Evolutionary conservation across 2,113 vertebrate species (phyloP).

Genomic region (Panthera tigris): DNA sequence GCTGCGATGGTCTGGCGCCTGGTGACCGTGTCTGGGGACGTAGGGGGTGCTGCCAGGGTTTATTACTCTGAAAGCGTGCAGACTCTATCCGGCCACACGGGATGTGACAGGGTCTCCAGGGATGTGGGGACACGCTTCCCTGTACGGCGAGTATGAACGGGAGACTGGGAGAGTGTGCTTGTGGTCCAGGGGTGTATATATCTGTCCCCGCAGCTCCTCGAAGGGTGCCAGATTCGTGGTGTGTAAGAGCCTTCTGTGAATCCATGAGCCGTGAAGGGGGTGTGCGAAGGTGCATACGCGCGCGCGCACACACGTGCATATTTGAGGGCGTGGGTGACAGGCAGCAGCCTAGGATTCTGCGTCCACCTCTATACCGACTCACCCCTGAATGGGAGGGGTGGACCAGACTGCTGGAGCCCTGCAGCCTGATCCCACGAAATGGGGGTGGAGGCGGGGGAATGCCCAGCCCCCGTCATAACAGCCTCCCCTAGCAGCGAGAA

Average conservation of each 20-base stretch:
- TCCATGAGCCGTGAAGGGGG: neutral
- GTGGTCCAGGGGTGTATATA: rapidly evolving
- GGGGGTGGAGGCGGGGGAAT: too few relatives aligned
- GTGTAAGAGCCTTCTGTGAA: neutral
- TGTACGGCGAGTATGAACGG: neutral
- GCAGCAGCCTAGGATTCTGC: neutral
- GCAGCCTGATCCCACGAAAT: neutral
- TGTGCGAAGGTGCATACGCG: too few relatives aligned
- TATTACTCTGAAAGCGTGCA: neutral
- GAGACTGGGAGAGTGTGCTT: neutral
- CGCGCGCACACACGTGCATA: too few relatives aligned
- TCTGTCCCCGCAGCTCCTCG: neutral
- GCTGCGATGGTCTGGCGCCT: neutral
- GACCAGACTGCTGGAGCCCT: neutral
- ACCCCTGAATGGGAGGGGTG: neutral
- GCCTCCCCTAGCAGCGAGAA: neutral
- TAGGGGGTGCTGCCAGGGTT: rapidly evolving
- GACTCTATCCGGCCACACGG: neutral
- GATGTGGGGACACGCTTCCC: neutral
- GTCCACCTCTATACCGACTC: neutral
- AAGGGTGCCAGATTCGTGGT: neutral
- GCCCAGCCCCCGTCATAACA: rapidly evolving
- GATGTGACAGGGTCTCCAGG: neutral
- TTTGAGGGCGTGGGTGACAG: neutral
- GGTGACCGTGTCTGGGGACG: neutral